Conservation (phyloP, 2,113 vertebrate genomes). For the Phaetusa simplex region DNA sequence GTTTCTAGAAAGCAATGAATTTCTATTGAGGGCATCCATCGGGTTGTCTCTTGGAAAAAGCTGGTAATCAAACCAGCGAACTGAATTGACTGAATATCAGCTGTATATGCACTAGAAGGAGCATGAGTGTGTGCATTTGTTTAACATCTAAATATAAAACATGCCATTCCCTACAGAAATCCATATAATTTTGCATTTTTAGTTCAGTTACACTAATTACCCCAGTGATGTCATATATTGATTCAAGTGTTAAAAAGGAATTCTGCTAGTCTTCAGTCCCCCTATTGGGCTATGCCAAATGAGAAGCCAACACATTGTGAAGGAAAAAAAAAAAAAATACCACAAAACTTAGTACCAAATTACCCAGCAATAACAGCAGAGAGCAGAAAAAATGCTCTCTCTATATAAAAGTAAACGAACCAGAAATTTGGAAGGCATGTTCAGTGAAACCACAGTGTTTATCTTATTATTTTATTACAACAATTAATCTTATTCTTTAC, state of each 20-base stretch:
- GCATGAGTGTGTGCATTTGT: neutral
- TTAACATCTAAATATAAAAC: neutral
- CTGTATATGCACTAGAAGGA: neutral
- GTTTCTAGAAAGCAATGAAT: neutral
- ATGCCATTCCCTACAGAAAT: neutral
- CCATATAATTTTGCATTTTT: neutral
- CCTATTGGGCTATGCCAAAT: neutral
- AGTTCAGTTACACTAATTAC: neutral
- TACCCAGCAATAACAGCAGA: neutral
- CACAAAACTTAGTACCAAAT: neutral
- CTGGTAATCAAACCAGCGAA: neutral
- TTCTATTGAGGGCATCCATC: neutral
- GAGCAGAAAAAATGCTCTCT: neutral
- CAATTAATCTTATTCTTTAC: neutral
- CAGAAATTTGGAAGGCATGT: neutral
- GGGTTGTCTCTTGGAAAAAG: neutral
- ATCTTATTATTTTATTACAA: neutral
- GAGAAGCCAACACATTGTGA: neutral
- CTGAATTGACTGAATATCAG: neutral
- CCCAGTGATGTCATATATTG: neutral
- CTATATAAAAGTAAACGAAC: neutral
- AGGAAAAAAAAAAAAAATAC: neutral
- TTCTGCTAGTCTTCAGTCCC: neutral
- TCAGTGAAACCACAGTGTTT: neutral
- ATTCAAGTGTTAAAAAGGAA: neutral